Conservation (phyloP, 2,888 invertebrate species). For the Pilophorus perplexus region DNA sequence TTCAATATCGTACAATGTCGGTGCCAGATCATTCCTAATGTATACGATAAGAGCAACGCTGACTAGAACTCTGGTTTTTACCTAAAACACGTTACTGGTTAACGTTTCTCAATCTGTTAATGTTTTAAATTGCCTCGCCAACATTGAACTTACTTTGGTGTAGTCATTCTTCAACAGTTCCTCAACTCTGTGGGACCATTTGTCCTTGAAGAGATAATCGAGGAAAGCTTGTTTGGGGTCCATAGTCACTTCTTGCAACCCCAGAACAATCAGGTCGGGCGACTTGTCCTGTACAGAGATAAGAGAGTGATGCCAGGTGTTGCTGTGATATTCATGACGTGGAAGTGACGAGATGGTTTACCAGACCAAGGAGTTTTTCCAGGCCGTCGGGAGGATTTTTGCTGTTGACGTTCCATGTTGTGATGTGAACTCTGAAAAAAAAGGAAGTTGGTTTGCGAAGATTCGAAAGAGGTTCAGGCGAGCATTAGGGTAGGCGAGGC, state of each 20-base stretch:
- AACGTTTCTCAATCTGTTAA: too few species aligned
- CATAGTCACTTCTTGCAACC: slow-evolving; percentile 42
- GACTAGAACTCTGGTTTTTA: slow-evolving; percentile 36
- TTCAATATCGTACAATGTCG: slow-evolving; percentile 21
- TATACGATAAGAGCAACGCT: slow-evolving; percentile 43
- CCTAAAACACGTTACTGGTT: slow-evolving; percentile 37
- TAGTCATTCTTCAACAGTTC: slow-evolving; percentile 1
- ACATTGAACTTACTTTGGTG: slow-evolving; percentile 23
- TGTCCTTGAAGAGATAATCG: slow-evolving; percentile 36
- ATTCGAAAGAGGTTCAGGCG: neutral
- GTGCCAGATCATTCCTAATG: slow-evolving; percentile 21
- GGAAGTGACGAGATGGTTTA: neutral
- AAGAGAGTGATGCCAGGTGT: too few species aligned
- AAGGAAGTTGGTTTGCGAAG: neutral
- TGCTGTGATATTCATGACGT: neutral
- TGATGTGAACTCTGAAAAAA: slow-evolving; percentile 41
- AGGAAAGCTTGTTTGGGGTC: slow-evolving; percentile 14
- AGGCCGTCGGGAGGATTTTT: slow-evolving; percentile 38
- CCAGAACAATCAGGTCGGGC: slow-evolving; percentile 42
- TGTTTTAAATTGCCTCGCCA: too few species aligned
- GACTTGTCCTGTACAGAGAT: too few species aligned
- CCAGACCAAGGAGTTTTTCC: slow-evolving; percentile 34
- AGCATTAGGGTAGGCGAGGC: too few species aligned
- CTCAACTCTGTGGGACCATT: slow-evolving; percentile 37
- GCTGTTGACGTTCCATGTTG: slow-evolving; percentile 45